Percentiles rank a stretch among this genome's conserved stretches.
phyloP scores from a whole-genome alignment of 2,888 invertebrate species.

The Sphaeridia pumilis region DNA sequence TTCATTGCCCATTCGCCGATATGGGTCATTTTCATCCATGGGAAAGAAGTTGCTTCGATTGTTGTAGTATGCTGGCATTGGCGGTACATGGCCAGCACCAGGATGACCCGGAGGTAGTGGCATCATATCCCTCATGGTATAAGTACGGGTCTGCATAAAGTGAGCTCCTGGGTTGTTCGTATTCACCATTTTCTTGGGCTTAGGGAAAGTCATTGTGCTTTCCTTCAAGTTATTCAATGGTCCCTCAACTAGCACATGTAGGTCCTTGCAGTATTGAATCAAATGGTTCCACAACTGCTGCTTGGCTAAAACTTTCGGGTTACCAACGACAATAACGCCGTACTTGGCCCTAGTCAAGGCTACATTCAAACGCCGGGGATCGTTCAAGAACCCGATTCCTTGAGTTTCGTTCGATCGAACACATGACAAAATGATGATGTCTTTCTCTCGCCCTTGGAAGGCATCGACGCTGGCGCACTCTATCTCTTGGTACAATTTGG shows the following conservation, averaged over 20 bases:
- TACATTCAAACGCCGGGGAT: constrained; percentile 93
- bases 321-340: constrained; percentile 96
- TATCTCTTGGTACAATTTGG: constrained; percentile 93
- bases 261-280: constrained; percentile 92
- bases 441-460: constrained; percentile 97
- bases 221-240: constrained; percentile 94
- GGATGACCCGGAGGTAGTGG: constrained; percentile 15
- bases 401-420: constrained; percentile 91
- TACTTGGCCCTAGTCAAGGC: constrained; percentile 95
- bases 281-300: constrained; percentile 98
- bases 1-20: constrained; percentile 15
- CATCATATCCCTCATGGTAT: constrained; percentile 71
- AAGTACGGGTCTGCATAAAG: constrained; percentile 95
- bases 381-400: constrained; percentile 96
- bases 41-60: constrained; percentile 24
- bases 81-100: constrained; percentile 18
- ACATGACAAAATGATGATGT: constrained; percentile 98
- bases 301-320: constrained; percentile 95
- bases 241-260: constrained; percentile 92
- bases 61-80: constrained; percentile 33
- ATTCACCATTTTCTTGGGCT: constrained; percentile 90
- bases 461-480: constrained; percentile 99
- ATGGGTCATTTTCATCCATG: constrained; percentile 17
- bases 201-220: constrained; percentile 90
- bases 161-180: constrained; percentile 89